These are phyloP conservation scores for Phocides pigmalion DNA, from an alignment of 1,140 invertebrate species.

Conservation along the genomic window DNA sequence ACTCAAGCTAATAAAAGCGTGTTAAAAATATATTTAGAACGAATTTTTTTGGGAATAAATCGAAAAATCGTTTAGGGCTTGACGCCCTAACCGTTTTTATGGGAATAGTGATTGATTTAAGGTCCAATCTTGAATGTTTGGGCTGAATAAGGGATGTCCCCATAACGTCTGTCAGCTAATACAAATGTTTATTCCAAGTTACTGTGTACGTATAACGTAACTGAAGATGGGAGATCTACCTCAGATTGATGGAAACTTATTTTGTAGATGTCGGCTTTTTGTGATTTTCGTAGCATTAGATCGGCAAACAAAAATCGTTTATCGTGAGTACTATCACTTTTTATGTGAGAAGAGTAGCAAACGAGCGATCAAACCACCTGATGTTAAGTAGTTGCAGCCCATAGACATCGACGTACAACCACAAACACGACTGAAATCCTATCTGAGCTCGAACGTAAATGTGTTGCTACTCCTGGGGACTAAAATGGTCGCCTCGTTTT, in stretches of 20 bases:
- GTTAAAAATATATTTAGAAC: not conserved
- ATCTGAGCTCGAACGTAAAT: too few relatives aligned
- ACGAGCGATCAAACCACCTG: too few relatives aligned
- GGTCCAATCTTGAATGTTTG: slow-evolving; percentile 28
- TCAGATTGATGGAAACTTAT: not conserved
- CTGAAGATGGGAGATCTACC: not conserved
- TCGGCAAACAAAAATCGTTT: too few relatives aligned
- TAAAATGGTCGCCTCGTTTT: too few relatives aligned
- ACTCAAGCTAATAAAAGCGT: too few relatives aligned
- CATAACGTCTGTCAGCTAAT: slow-evolving; percentile 17
- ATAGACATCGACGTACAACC: too few relatives aligned
- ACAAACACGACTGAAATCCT: too few relatives aligned
- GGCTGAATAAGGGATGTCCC: slow-evolving; percentile 22
- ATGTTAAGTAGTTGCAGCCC: too few relatives aligned
- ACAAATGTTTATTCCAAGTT: slow-evolving; percentile 1
- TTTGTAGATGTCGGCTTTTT: not conserved
- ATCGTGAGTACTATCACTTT: too few relatives aligned
- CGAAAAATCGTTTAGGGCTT: not conserved
- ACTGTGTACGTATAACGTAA: not conserved
- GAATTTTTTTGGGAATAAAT: not conserved
- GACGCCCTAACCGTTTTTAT: slow-evolving; percentile 15
- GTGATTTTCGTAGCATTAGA: too few relatives aligned
- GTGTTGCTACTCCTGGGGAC: too few relatives aligned
- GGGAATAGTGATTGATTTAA: slow-evolving; percentile 29
- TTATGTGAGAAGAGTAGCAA: too few relatives aligned